Percentiles rank a stretch among this genome's conserved stretches.
Evolutionary conservation across 1,140 invertebrate genomes (phyloP).

Genomic region (Ceratosolen solmsi): DNA sequence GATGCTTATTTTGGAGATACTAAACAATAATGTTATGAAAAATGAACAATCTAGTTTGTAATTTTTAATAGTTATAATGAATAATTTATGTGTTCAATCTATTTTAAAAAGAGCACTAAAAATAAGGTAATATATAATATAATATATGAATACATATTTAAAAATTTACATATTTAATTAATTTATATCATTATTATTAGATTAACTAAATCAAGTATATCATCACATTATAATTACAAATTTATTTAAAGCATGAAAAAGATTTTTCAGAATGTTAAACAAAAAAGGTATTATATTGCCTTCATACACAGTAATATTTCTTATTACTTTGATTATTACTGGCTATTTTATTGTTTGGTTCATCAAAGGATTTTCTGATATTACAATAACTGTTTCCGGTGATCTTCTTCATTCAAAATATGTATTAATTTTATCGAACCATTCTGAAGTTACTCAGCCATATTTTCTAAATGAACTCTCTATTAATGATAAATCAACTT

Average conservation of each 20-base stretch:
- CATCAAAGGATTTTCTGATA: neutral
- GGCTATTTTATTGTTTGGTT: slow-evolving; percentile 17
- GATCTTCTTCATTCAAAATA: neutral
- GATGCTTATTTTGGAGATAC: slow-evolving; percentile 3
- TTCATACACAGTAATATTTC: neutral
- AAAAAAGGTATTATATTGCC: neutral
- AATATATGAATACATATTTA: no score
- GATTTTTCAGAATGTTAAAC: no score
- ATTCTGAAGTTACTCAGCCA: neutral
- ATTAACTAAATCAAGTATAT: no score
- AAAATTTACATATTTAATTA: no score
- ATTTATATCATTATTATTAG: no score
- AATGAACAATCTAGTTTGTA: neutral
- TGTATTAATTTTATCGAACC: neutral
- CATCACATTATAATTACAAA: no score
- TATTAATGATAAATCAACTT: slow-evolving; percentile 64
- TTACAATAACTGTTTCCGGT: neutral
- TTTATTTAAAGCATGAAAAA: no score
- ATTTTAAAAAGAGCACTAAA: no score
- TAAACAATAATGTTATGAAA: neutral
- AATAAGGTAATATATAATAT: no score
- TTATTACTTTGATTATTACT: slow-evolving; percentile 4
- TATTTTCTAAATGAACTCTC: slow-evolving; percentile 5
- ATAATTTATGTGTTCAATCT: no score
- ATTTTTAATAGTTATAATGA: no score